These are phyloP conservation scores for Drosophila mayaguana DNA, from an alignment of 2,888 invertebrate species.

Conservation along the genomic window DNA sequence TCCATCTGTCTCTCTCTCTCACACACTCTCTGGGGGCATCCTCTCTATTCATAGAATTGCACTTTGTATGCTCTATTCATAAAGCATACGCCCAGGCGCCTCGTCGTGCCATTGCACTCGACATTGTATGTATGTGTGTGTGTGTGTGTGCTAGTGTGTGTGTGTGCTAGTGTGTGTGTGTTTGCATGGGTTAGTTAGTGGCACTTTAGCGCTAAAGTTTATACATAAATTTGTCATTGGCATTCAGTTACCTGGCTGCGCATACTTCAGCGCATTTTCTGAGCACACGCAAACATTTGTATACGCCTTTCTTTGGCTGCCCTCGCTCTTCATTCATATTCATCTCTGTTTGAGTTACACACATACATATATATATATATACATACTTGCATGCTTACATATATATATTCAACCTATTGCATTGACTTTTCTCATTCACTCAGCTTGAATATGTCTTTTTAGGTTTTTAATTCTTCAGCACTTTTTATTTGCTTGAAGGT, in stretches of 20 bases:
- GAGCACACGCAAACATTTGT: slow-evolving; percentile 62
- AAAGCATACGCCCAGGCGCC: slow-evolving; percentile 66
- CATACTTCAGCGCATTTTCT: slow-evolving; percentile 55
- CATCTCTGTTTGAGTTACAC: slow-evolving; percentile 36
- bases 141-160: slow-evolving; percentile 9
- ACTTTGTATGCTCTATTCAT: slow-evolving; percentile 66
- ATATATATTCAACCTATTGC: slow-evolving; percentile 35
- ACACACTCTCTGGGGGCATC: slow-evolving; percentile 8
- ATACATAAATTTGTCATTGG: slow-evolving; percentile 81
- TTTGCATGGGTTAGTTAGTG: slow-evolving; percentile 74
- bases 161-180: slow-evolving; percentile 17
- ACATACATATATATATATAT: not conserved
- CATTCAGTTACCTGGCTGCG: slow-evolving; percentile 64
- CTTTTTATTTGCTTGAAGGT: not conserved
- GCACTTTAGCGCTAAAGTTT: slow-evolving; percentile 80
- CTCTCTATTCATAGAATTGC: slow-evolving; percentile 72
- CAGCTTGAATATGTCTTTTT: slow-evolving; percentile 14
- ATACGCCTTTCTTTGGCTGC: slow-evolving; percentile 40
- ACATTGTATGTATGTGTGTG: slow-evolving; percentile 19
- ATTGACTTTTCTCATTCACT: slow-evolving; percentile 19
- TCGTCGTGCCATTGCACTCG: slow-evolving; percentile 77
- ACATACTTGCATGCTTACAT: too few species aligned
- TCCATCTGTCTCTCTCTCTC: not conserved
- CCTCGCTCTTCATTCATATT: slow-evolving; percentile 34
- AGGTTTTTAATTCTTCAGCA: slow-evolving; percentile 26